A percentile compares a stretch with the other conserved stretches of the same genome.
These are phyloP conservation scores for Latrodectus geometricus DNA, from an alignment of 1,140 invertebrate genomes.

Conservation along the genomic window DNA sequence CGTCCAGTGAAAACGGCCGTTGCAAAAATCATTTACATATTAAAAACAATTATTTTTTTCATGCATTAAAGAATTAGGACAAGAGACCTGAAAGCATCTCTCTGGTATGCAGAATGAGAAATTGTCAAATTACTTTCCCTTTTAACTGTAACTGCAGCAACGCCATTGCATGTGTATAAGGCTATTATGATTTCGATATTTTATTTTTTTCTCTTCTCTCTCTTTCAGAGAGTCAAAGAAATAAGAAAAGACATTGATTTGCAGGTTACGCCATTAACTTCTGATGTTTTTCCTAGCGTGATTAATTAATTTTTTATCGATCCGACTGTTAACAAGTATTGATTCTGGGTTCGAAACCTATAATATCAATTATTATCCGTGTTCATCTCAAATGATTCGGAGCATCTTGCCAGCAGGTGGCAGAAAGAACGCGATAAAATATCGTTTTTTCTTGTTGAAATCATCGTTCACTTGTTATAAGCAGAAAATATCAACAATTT, in stretches of 20 bases:
- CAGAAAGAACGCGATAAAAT: too few species aligned
- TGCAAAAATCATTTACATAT: slow-evolving; percentile 48
- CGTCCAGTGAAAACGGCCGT: slow-evolving; percentile 14
- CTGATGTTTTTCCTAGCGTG: not conserved
- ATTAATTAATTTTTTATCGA: slow-evolving; percentile 14
- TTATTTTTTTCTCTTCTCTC: not conserved
- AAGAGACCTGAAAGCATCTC: not conserved
- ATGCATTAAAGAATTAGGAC: slow-evolving; percentile 7
- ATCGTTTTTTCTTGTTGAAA: too few species aligned
- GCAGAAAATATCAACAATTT: too few species aligned
- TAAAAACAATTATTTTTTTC: slow-evolving; percentile 53
- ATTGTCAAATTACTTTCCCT: slow-evolving; percentile 11
- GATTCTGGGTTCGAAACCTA: not conserved
- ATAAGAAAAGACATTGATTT: not conserved
- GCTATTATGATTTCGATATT: not conserved
- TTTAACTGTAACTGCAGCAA: not conserved
- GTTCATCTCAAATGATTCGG: not conserved
- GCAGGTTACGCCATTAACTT: not conserved
- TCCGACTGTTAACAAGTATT: not conserved
- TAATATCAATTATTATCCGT: not conserved
- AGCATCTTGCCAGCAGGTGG: too few species aligned
- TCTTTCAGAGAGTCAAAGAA: not conserved
- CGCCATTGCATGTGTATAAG: not conserved
- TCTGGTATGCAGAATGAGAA: not conserved
- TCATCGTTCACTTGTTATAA: too few species aligned